phyloP scores from a whole-genome alignment of 2,888 invertebrate genomes.

The Campoletis raptor region DNA sequence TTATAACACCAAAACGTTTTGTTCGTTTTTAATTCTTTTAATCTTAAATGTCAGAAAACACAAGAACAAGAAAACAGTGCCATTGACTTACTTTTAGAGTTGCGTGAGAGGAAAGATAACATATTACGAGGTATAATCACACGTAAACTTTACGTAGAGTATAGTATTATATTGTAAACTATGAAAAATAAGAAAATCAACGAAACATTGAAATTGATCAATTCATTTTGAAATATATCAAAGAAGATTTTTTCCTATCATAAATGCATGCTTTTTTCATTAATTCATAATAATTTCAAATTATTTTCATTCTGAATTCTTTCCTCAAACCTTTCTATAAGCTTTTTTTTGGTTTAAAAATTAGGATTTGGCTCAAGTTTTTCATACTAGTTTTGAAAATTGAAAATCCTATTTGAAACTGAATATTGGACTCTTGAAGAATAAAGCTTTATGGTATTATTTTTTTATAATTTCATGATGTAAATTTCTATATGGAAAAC shows the following conservation, averaged over 20 bases:
- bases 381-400: neutral
- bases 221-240: too few species aligned
- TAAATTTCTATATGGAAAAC: neutral
- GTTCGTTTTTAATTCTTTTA: slow-evolving; percentile 8
- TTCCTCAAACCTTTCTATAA: too few species aligned
- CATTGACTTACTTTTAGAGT: slow-evolving; percentile 56
- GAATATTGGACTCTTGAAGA: neutral
- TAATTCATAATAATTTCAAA: too few species aligned
- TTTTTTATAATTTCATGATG: neutral
- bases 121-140: slow-evolving; percentile 16
- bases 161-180: neutral
- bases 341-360: neutral
- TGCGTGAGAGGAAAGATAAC: slow-evolving; percentile 42
- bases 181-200: neutral
- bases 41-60: slow-evolving; percentile 11
- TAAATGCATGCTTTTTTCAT: too few species aligned
- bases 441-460: neutral
- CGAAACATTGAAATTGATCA: too few species aligned
- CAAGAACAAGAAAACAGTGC: slow-evolving; percentile 21
- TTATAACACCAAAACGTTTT: slow-evolving; percentile 27
- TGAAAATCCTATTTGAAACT: neutral
- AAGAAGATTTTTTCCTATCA: too few species aligned
- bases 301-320: too few species aligned
- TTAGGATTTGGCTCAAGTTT: neutral
- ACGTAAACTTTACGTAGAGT: neutral